Base-by-base conservation (phyloP, 2,113 vertebrate genomes). In the Alaudala cheleensis region DNA sequence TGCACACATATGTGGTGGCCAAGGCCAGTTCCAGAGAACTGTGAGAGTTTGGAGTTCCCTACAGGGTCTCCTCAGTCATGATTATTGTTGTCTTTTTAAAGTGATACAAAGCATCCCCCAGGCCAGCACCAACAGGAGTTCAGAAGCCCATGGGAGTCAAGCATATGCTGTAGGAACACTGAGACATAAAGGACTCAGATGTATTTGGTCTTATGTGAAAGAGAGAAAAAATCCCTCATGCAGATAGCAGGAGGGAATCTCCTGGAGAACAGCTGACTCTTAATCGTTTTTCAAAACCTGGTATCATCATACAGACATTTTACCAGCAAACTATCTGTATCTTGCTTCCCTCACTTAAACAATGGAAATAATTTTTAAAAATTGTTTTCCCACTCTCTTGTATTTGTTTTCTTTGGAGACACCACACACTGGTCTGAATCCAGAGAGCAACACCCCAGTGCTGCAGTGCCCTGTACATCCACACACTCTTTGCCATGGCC, bases 401-500 rank as follows among this genome's bases (percentile, higher is more conserved):
- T 4, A 34, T 79, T 71, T 77, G 9, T 33, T 24, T 64, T 61
- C 28, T 65, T 45, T 69, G 56, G 49, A 74, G 64, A 33, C 44
- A 17, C 23, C 53, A 19, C 2, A 3, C 57, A 26, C 18, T 23
- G 3, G 7, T n/a, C 50, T 45, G n/a, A 22, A 54, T 7, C 7
- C n/a, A 17, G 34, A 15, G 2, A 82, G 21, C 33, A 56, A 2
- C 54, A 22, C 3, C 20, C 40, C 1, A 1, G 45, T 33, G 45
- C 53, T n/a, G 39, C 18, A 8, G 57, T 62, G n/a, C 44, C 76
- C 5, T 0, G 9, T 1, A 11, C 28, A 22, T 3, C 19, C 10
- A 7, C 3, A 4, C 3, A 5, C 25, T 33, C 51, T 40, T 45
- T 51, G 57, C 45, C 58, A 11, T 0, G 21, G 44, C 49, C 72